Conservation (phyloP, 2,113 vertebrate species). For the Crotalus viridis region DNA sequence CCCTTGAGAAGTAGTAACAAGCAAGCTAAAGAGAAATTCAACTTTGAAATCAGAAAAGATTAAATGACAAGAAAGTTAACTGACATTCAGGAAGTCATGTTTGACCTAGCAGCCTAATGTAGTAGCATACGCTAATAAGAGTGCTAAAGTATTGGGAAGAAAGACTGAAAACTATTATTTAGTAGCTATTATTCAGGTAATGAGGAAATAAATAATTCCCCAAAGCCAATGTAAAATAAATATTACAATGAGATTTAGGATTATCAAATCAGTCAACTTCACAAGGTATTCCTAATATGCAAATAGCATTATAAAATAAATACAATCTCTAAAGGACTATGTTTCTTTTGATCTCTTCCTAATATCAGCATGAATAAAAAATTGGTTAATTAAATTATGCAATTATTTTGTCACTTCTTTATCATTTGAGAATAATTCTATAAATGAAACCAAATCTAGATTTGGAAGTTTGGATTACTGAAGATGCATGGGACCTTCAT, state of each 20-base stretch:
- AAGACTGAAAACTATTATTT: neutral
- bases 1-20: neutral
- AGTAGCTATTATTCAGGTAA: neutral
- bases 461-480: neutral
- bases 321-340: neutral
- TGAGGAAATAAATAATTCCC: neutral
- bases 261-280: neutral
- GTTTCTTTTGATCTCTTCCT: neutral
- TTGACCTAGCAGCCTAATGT: neutral
- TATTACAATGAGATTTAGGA: neutral
- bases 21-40: neutral
- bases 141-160: neutral
- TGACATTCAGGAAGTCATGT: neutral
- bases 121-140: neutral
- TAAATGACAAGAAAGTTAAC: neutral
- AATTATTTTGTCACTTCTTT: neutral
- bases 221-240: constrained; percentile 1
- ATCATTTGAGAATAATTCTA: neutral
- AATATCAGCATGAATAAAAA: neutral
- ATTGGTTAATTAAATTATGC: neutral
- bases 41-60: neutral
- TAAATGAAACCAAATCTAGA: neutral
- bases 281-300: neutral
- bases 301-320: neutral
- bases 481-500: neutral